These are phyloP conservation scores for Zaprionus africanus DNA, from an alignment of 1,140 invertebrate species.

Conservation along the genomic window DNA sequence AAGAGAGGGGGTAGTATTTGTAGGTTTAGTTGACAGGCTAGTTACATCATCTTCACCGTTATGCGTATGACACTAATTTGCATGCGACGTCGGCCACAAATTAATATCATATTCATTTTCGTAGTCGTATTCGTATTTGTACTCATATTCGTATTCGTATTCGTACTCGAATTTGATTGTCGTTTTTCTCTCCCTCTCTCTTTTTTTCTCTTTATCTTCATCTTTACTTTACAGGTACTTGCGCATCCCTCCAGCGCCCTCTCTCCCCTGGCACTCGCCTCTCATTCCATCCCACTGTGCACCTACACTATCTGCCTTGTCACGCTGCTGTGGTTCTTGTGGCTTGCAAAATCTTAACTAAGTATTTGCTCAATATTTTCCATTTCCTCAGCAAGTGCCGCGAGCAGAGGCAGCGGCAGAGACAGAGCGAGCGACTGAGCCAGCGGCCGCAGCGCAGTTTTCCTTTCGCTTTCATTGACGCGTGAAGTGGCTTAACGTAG, in stretches of 20 bases:
- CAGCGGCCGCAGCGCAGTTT: slow-evolving; percentile 49
- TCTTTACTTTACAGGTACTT: not conserved
- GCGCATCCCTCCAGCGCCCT: not conserved
- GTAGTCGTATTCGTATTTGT: slow-evolving; percentile 35
- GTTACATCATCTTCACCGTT: slow-evolving; percentile 79
- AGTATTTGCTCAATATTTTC: slow-evolving; percentile 78
- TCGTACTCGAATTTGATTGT: not conserved
- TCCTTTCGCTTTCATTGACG: slow-evolving; percentile 84
- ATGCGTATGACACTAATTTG: slow-evolving; percentile 80
- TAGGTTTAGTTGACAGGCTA: slow-evolving; percentile 54
- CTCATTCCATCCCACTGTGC: not conserved
- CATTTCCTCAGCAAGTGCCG: slow-evolving; percentile 72
- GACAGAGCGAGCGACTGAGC: not conserved
- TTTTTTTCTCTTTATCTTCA: not conserved
- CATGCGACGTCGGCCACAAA: slow-evolving; percentile 60
- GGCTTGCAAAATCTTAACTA: slow-evolving; percentile 66
- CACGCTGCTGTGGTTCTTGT: slow-evolving; percentile 73
- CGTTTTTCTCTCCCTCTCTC: not conserved
- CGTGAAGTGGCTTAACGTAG: slow-evolving; percentile 74
- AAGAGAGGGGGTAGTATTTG: slow-evolving; percentile 19
- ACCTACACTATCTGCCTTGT: slow-evolving; percentile 44
- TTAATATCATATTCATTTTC: slow-evolving; percentile 67
- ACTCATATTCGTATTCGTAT: not conserved
- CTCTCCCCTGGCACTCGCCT: not conserved
- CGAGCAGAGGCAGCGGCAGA: slow-evolving; percentile 28